Evolutionary conservation across 2,888 invertebrate genomes (phyloP), one percentile per base, ranked within the genome.

Genomic region (Melanotus villosus): DNA sequence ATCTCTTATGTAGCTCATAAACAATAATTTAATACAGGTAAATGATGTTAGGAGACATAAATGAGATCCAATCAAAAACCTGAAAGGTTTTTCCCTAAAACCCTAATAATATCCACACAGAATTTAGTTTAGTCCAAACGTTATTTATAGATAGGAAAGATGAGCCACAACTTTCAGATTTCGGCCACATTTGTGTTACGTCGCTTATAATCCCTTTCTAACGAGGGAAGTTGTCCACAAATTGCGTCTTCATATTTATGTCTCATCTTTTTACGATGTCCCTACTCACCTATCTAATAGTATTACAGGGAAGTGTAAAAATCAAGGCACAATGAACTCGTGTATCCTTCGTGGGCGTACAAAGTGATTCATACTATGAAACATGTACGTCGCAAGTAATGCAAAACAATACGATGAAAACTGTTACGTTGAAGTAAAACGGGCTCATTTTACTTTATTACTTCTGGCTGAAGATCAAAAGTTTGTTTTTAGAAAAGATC

Each of bases 131-230:
- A n/a, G n/a, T n/a, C n/a, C 26, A 7, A 3, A 14, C 12, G 36
- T 9, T 38, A 38, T 38, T 38, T 38, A 38, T 9, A 38, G 36
- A 12, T 34, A 2, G 12, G 14, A 23, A 23, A 47, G 26, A 47
- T 32, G 32, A 52, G 52, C 52, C n/a, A n/a, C 18, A 12, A 34
- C 32, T 16, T 26, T 32, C 36, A 38, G 21, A 38, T 32, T 56
- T 36, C 38, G 21, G 14, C 16, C 21, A 36, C 14, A 14, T 32
- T 26, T 18, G 14, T 38, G 38, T 52, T 21, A 60, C 23, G 66
- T 54, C 60, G 41, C 16, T 43, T 23, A 32, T 66, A 66, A 66
- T 66, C 66, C 59, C 19, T 34, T 59, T 60, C 65, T 66, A 59
- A 66, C 66, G 52, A 65, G 30, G 59, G 47, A 66, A 36, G 14